These are phyloP conservation scores for Parotocinclus haroldoi DNA, from an alignment of 2,797 vertebrate species.

Conservation along the genomic window DNA sequence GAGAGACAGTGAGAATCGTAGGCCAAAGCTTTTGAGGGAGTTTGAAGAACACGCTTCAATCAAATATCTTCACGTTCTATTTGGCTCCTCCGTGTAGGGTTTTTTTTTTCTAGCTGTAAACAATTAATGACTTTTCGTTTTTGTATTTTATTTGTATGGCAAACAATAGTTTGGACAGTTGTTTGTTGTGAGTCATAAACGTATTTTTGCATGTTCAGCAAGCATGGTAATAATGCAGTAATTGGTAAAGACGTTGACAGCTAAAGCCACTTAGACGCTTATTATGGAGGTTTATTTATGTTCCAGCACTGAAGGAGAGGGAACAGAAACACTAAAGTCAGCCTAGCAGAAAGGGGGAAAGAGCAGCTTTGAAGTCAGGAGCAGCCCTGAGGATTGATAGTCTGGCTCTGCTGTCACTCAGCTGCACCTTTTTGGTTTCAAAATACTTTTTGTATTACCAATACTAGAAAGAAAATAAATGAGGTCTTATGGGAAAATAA, in stretches of 20 bases:
- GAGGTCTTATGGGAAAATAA: background rate
- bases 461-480: conserved; percentile 5
- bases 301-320: conserved; percentile 70
- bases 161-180: conserved; percentile 28
- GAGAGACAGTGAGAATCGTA: conserved; percentile 9
- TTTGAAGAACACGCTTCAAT: conserved; percentile 31
- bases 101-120: too few species aligned
- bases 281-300: conserved; percentile 80
- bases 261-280: conserved; percentile 76
- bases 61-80: conserved; percentile 22
- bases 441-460: background rate
- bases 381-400: conserved; percentile 70
- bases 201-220: conserved; percentile 64
- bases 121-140: conserved; percentile 18
- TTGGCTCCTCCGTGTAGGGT: background rate
- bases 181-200: conserved; percentile 33
- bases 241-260: conserved; percentile 82
- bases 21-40: conserved; percentile 19
- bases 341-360: conserved; percentile 64
- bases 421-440: conserved; percentile 49
- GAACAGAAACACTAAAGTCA: conserved; percentile 71
- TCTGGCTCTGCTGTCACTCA: conserved; percentile 73
- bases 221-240: conserved; percentile 65
- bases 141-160: conserved; percentile 12
- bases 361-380: conserved; percentile 75